A percentile compares a stretch with the other conserved stretches of the same genome.
phyloP scores from a whole-genome alignment of 1,140 invertebrate genomes.

The Cryptotermes secundus region DNA sequence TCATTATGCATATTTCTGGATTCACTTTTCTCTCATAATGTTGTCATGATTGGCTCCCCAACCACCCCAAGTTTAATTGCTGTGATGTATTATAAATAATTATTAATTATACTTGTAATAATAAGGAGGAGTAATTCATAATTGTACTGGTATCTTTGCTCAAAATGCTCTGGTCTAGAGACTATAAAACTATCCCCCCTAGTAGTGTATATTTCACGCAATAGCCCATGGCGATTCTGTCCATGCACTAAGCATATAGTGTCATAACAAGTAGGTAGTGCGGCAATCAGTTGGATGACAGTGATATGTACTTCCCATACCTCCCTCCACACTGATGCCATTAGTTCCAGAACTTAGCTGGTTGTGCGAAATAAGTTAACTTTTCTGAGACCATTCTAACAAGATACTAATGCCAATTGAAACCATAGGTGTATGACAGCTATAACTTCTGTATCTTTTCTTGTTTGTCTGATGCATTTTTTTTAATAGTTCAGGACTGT shows the following conservation, averaged over 20 bases:
- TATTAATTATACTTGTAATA: slow-evolving; percentile 31
- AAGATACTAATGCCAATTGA: slow-evolving; percentile 6
- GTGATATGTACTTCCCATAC: not conserved
- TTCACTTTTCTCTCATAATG: slow-evolving; percentile 21
- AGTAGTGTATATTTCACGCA: not conserved
- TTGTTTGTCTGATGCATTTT: not conserved
- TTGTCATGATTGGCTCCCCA: not conserved
- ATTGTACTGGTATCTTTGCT: slow-evolving; percentile 14
- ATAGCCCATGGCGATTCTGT: not conserved
- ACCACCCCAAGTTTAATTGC: slow-evolving; percentile 30
- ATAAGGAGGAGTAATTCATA: not conserved
- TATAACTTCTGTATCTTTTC: not conserved
- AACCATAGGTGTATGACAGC: not conserved
- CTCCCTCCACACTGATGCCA: not conserved
- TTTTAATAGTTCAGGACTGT: not conserved
- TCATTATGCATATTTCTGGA: not conserved
- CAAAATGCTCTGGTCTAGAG: slow-evolving; percentile 2
- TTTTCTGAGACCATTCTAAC: not conserved
- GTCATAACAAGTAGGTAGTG: not conserved
- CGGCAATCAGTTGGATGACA: not conserved
- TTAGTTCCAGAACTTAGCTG: not conserved
- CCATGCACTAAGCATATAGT: not conserved
- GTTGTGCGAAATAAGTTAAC: not conserved
- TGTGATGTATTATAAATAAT: slow-evolving; percentile 33
- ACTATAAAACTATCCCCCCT: not conserved